phyloP scores from a whole-genome alignment of 23 tunicate genomes.

The Phallusia fumigata region DNA sequence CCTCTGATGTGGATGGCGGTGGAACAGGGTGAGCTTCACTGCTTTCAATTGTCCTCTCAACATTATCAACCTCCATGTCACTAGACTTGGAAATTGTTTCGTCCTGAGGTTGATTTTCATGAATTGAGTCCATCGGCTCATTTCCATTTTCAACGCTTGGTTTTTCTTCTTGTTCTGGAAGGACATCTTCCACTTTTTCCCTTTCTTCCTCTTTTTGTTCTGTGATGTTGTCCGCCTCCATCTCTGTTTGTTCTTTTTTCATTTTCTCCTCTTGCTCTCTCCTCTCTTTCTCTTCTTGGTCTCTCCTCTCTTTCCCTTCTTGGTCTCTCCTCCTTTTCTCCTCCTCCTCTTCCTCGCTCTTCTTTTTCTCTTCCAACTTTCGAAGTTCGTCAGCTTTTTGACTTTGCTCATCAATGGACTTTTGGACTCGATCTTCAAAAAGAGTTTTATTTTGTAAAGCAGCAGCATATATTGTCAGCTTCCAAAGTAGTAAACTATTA shows the following conservation, averaged over 20 bases:
- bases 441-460: no score
- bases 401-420: background rate
- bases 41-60: background rate
- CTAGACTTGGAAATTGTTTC: no score
- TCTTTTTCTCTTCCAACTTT: slow-evolving; percentile 38
- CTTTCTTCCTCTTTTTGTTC: background rate
- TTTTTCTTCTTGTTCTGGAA: background rate
- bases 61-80: background rate
- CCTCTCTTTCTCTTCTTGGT: slow-evolving; percentile 1
- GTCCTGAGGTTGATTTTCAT: background rate
- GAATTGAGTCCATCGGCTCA: no score
- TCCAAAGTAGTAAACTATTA: no score
- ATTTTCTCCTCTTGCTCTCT: background rate
- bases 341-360: slow-evolving; percentile 32
- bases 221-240: background rate
- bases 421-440: background rate
- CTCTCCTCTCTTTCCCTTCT: slow-evolving; percentile 1
- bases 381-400: background rate
- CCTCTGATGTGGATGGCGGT: background rate
- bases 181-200: background rate
- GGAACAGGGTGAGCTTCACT: background rate
- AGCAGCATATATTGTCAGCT: no score
- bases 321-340: slow-evolving; percentile 18
- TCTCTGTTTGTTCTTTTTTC: slow-evolving; percentile 16
- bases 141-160: no score